Percentiles rank a stretch among this genome's conserved stretches.
These are phyloP conservation scores for Lepisosteus osseus DNA, from an alignment of 2,113 vertebrate genomes.

Conservation along the genomic window DNA sequence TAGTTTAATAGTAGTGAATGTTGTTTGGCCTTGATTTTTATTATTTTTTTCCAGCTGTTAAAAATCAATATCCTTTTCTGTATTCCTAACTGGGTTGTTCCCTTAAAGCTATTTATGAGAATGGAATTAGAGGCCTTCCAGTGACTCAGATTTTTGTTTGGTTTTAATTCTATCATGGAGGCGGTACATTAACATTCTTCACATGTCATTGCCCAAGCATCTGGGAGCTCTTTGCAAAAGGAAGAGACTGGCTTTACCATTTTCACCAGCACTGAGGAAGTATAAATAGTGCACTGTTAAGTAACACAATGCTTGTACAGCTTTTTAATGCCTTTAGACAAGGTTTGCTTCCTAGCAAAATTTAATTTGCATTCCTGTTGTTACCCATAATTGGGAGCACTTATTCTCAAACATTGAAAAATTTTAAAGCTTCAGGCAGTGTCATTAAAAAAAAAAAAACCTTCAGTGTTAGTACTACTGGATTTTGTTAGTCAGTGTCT, in stretches of 20 bases:
- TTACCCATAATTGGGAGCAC: too few relatives aligned
- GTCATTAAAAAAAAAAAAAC: too few relatives aligned
- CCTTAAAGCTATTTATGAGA: background rate
- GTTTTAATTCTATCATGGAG: background rate
- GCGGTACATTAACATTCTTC: background rate
- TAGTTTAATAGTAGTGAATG: background rate
- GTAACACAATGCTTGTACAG: too few relatives aligned
- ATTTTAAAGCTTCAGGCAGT: too few relatives aligned
- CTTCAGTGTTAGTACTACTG: too few relatives aligned
- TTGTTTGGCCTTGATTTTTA: background rate
- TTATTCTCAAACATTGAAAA: too few relatives aligned
- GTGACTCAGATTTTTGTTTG: constrained; percentile 4
- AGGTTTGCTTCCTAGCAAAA: too few relatives aligned
- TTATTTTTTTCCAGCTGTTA: background rate
- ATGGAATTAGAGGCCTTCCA: background rate
- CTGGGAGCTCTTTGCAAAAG: background rate
- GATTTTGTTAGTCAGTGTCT: too few relatives aligned
- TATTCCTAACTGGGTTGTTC: background rate
- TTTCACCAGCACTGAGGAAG: too few relatives aligned
- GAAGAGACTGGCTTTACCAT: background rate
- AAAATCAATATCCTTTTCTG: background rate
- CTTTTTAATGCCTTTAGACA: too few relatives aligned
- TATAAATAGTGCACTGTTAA: too few relatives aligned
- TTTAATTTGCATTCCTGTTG: too few relatives aligned
- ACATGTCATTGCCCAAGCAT: constrained; percentile 3